These are phyloP conservation scores for Acleris laterana DNA, from an alignment of 2,888 invertebrate genomes.

Conservation along the genomic window DNA sequence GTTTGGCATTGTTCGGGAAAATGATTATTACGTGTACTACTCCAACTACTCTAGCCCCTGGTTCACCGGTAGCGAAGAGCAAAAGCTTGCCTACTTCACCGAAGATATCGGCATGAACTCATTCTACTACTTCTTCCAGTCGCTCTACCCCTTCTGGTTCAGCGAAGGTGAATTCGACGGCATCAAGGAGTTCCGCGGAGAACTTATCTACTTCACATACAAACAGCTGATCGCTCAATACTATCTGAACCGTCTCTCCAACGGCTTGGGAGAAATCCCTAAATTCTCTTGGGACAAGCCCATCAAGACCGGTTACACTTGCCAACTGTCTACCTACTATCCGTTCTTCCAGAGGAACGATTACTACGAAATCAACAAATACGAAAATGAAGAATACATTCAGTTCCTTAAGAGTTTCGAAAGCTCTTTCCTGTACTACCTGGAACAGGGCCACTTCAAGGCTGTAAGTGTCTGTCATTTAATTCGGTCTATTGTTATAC, in stretches of 20 bases:
- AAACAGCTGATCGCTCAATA: conserved; percentile 88
- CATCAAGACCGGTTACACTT: conserved; percentile 64
- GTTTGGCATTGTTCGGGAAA: conserved; percentile 68
- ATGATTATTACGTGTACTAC: conserved; percentile 76
- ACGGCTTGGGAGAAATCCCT: conserved; percentile 82
- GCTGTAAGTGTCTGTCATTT: conserved; percentile 74
- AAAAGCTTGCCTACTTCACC: conserved; percentile 86
- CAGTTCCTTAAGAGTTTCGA: conserved; percentile 86
- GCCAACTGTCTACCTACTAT: conserved; percentile 52
- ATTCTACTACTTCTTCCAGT: conserved; percentile 87
- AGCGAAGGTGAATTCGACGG: conserved; percentile 76
- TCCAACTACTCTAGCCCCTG: conserved; percentile 84
- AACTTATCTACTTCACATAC: conserved; percentile 86
- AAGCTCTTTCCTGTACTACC: conserved; percentile 76
- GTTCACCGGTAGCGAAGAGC: conserved; percentile 82
- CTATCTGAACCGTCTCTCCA: conserved; percentile 87
- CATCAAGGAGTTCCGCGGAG: conserved; percentile 85
- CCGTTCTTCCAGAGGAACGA: conserved; percentile 85
- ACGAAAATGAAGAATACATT: conserved; percentile 73
- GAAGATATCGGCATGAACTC: conserved; percentile 88
- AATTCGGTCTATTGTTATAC: conserved; percentile 2
- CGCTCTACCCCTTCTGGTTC: conserved; percentile 87
- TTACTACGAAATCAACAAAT: conserved; percentile 83
- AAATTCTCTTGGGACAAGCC: conserved; percentile 87
- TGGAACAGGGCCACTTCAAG: conserved; percentile 83